Percentiles rank a stretch among this genome's conserved stretches.
Evolutionary conservation across 2,888 invertebrate genomes (phyloP).

Genomic region (Parthenolecanium corni): DNA sequence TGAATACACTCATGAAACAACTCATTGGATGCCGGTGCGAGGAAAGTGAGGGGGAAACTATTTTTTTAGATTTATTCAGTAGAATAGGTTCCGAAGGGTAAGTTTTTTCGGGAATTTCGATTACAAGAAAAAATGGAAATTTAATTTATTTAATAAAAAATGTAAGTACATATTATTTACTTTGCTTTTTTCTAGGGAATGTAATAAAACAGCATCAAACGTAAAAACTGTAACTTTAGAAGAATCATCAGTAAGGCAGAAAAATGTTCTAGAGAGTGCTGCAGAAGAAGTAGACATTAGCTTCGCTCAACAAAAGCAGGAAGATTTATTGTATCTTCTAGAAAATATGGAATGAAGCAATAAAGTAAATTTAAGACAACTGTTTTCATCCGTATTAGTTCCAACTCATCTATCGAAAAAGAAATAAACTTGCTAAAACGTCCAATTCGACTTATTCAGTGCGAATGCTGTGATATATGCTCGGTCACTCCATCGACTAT

Average conservation of each 20-base stretch:
- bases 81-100: not conserved
- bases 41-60: conserved; percentile 5
- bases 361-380: too few species aligned
- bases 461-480: too few species aligned
- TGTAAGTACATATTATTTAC: too few species aligned
- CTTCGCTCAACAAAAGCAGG: not conserved
- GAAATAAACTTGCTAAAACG: too few species aligned
- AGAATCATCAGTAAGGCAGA: conserved; percentile 5
- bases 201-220: not conserved
- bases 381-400: too few species aligned
- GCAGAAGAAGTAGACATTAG: not conserved
- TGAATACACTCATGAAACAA: conserved; percentile 14
- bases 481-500: too few species aligned
- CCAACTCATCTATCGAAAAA: too few species aligned
- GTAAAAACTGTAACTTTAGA: conserved; percentile 1
- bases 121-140: too few species aligned
- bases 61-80: conserved; percentile 14
- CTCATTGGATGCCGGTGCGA: not conserved
- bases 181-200: too few species aligned
- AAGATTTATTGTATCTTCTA: conserved; percentile 13
- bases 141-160: too few species aligned
- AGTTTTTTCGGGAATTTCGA: not conserved
- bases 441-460: too few species aligned
- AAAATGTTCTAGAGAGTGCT: not conserved
- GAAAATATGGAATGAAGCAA: conserved; percentile 2